These are phyloP conservation scores for Syrmaticus mikado DNA, from an alignment of 2,113 vertebrate genomes.

Conservation along the genomic window DNA sequence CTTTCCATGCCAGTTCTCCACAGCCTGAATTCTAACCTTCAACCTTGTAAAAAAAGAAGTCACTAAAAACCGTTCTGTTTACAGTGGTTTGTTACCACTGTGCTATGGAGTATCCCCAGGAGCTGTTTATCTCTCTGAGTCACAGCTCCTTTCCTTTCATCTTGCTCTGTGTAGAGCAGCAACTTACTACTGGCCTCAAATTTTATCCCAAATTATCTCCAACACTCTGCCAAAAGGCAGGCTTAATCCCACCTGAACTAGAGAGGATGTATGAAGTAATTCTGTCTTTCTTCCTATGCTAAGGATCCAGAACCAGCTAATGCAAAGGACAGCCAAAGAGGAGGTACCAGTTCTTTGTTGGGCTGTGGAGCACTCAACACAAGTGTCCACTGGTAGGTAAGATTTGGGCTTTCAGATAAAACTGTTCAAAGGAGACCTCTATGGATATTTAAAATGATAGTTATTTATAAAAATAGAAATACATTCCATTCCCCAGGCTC, in stretches of 20 bases:
- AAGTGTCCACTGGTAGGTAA: fast-evolving
- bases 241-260: constrained; percentile 1
- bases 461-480: not conserved
- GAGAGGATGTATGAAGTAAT: not conserved
- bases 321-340: not conserved
- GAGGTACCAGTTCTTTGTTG: not conserved
- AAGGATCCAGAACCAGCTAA: not conserved
- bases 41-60: not conserved
- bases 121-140: constrained; percentile 14
- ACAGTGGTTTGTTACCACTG: not conserved
- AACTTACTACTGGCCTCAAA: not conserved
- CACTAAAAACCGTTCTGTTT: not conserved
- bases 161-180: not conserved
- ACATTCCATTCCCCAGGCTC: not conserved
- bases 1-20: not conserved
- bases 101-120: not conserved
- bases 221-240: not conserved
- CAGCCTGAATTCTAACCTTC: not conserved
- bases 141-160: constrained; percentile 22
- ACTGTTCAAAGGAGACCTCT: not conserved
- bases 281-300: not conserved
- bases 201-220: not conserved
- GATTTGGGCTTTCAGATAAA: not conserved
- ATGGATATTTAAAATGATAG: not conserved
- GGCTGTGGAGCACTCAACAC: not conserved